Conservation (phyloP, 1,140 invertebrate genomes). For the Andricus grossulariae region DNA sequence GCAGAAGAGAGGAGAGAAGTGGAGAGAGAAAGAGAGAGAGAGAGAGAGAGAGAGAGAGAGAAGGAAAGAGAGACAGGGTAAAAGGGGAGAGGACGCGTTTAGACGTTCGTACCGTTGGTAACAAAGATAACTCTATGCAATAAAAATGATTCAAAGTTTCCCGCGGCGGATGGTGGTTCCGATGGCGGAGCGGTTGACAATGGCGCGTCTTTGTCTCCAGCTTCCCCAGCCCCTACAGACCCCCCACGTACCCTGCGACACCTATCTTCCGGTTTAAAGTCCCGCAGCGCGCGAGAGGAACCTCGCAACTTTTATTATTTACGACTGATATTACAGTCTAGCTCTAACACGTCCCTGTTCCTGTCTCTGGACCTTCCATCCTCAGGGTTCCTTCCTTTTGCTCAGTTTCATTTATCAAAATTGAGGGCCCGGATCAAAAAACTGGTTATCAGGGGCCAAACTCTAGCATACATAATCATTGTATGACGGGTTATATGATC, state of each 20-base stretch:
- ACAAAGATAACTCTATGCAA: conserved; percentile 78
- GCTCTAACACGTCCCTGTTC: conserved; percentile 46
- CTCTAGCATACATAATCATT: too few species aligned
- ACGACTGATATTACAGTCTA: conserved; percentile 75
- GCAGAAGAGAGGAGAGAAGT: conserved; percentile 35
- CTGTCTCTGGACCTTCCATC: conserved; percentile 54
- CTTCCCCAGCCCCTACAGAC: conserved; percentile 61
- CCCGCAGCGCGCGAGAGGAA: conserved; percentile 70
- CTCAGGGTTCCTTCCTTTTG: conserved; percentile 40
- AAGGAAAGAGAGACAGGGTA: conserved; percentile 49
- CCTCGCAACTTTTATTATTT: conserved; percentile 77
- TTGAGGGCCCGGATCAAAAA: conserved; percentile 33
- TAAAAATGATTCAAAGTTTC: conserved; percentile 78
- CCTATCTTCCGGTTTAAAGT: conserved; percentile 77
- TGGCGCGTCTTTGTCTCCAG: conserved; percentile 75
- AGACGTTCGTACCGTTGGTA: conserved; percentile 75
- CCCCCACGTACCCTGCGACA: conserved; percentile 71
- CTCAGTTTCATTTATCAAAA: conserved; percentile 40
- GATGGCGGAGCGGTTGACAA: conserved; percentile 76
- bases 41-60: conserved; percentile 41
- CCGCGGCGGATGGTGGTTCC: conserved; percentile 76
- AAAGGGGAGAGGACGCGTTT: conserved; percentile 64
- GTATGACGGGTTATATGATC: too few species aligned
- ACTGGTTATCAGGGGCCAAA: too few species aligned
- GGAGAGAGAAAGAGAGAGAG: conserved; percentile 40